Percentiles rank a stretch among this genome's conserved stretches.
phyloP scores from a whole-genome alignment of 2,113 vertebrate species.

The Corapipo altera region DNA sequence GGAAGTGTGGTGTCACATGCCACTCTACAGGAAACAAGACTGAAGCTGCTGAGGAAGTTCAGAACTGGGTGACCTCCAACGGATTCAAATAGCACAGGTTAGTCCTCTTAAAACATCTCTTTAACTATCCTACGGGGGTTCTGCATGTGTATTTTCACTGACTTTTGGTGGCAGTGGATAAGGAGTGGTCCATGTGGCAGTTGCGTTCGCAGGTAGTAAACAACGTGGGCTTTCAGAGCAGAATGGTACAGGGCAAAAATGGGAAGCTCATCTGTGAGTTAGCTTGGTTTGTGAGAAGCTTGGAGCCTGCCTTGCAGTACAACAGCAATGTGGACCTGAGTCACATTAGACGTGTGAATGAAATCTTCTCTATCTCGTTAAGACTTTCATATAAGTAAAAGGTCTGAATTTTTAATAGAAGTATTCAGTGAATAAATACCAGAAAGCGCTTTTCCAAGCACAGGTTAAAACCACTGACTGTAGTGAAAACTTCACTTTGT shows the following conservation, averaged over 20 bases:
- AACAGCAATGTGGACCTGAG: not conserved
- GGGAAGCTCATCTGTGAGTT: not conserved
- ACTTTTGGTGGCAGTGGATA: not conserved
- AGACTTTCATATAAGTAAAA: not conserved
- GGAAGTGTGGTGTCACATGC: constrained; percentile 75
- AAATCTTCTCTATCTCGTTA: not conserved
- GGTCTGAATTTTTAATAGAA: not conserved
- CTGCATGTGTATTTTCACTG: not conserved
- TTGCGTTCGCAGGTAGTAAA: not conserved
- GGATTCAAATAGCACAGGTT: constrained; percentile 68
- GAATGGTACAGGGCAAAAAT: not conserved
- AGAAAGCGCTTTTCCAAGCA: not conserved
- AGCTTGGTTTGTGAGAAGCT: not conserved
- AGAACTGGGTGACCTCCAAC: constrained; percentile 15
- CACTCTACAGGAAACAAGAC: constrained; percentile 70
- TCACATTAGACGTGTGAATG: not conserved
- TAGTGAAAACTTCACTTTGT: not conserved
- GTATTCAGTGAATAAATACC: not conserved
- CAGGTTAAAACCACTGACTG: not conserved
- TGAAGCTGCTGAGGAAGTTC: constrained; percentile 65
- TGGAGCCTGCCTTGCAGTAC: not conserved
- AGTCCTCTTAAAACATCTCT: constrained; percentile 39
- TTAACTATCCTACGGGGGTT: not conserved
- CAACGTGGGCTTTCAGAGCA: not conserved
- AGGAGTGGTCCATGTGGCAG: not conserved